Evolutionary conservation across 2,888 invertebrate species (phyloP), one percentile per base, ranked within the genome.

Genomic region (Catocala fraxini): DNA sequence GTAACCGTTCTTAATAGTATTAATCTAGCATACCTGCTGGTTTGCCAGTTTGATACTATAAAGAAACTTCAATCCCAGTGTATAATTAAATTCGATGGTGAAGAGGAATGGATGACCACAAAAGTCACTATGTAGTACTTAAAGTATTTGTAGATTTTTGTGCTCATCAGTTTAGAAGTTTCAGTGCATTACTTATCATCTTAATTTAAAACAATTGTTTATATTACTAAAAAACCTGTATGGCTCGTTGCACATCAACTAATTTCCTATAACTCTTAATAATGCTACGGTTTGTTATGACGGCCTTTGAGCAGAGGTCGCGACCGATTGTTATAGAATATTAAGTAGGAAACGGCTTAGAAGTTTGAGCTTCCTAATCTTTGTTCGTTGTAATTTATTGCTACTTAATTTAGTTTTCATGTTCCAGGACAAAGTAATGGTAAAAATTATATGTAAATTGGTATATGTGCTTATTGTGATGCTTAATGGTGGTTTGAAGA

Each of bases 181-280:
- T 46, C 42, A 46, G 13, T 46, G 13, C 5, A 12, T 3, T 13
- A 46, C 10, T 47, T 25, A 47, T 47, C 47, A 39, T 39, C 5
- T 57, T 59, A 51, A 59, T 46, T 42, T 39, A n/a, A 47, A 45
- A 61, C 67, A 60, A 70, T 58, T 70, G 57, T 70, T 60, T 51
- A 56, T 49, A 51, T 51, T 58, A 56, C 56, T 56, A 62, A 65
- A n/a, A 10, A 72, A 65, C 43, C 66, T 63, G 57, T 61, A 70
- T 68, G 75, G 64, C 48, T 54, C 57, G 70, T 39, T 68, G 73
- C 64, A 62, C 70, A 58, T 63, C 33, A 43, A 56, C 48, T 41
- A 39, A 60, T 63, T 61, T 62, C 43, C 58, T 59, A 59, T 53
- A 53, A 52, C 39, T 54, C 34, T 54, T 57, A 59, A 63, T 47